These are phyloP conservation scores for Acipenser transmontanus DNA, from an alignment of 2,797 vertebrate genomes.

Conservation along the genomic window DNA sequence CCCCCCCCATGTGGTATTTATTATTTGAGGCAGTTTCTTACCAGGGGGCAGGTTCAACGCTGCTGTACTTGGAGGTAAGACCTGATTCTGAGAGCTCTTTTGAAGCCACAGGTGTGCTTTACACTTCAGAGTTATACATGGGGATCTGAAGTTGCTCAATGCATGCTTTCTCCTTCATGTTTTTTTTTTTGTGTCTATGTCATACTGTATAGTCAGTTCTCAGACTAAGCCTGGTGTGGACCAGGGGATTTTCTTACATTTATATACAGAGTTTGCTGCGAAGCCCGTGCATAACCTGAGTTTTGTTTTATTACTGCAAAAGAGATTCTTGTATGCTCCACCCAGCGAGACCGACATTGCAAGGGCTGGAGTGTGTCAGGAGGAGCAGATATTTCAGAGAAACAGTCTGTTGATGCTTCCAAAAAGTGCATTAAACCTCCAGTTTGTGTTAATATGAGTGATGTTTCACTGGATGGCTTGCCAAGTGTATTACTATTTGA, in stretches of 20 bases:
- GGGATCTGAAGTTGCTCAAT: too few species aligned
- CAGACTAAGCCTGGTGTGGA: background rate
- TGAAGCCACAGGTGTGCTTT: too few species aligned
- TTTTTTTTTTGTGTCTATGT: too few species aligned
- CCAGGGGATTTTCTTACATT: background rate
- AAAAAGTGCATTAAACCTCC: background rate
- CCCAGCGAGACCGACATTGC: background rate
- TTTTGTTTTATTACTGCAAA: background rate
- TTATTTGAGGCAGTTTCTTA: too few species aligned
- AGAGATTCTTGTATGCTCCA: background rate
- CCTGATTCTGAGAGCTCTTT: too few species aligned
- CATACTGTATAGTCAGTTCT: background rate
- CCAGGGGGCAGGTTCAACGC: too few species aligned
- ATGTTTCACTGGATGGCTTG: background rate
- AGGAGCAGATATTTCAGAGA: background rate
- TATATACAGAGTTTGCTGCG: background rate
- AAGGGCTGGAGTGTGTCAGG: background rate
- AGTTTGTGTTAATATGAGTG: background rate
- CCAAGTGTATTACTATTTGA: background rate
- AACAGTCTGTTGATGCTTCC: background rate
- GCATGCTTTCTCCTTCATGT: too few species aligned
- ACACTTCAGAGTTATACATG: too few species aligned
- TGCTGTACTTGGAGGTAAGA: too few species aligned
- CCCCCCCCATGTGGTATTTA: too few species aligned
- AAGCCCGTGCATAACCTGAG: background rate